Percentiles rank a stretch among this genome's conserved stretches.
Conservation (phyloP, 2,797 vertebrate genomes). For the Gobio occitaniae region DNA sequence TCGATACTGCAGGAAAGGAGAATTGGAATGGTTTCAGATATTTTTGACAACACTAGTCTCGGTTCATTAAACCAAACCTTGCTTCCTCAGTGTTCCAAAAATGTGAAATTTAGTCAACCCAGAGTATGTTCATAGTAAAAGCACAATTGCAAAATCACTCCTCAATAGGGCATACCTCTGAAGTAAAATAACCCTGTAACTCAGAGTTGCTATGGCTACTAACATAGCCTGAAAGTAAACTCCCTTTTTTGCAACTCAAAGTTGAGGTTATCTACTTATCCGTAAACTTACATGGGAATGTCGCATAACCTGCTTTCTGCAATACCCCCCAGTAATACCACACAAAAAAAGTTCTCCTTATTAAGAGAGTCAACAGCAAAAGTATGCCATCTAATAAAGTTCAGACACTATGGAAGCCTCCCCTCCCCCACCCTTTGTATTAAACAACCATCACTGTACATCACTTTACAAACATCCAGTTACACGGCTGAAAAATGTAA, state of each 20-base stretch:
- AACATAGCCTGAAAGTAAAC: not conserved
- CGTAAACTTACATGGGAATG: not conserved
- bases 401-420: not conserved
- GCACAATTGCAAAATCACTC: too few species aligned
- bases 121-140: too few species aligned
- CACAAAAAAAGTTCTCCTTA: not conserved
- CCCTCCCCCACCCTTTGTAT: not conserved
- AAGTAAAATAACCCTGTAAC: not conserved
- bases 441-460: not conserved
- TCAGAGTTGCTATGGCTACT: not conserved
- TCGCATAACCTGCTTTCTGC: not conserved
- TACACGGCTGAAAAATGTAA: not conserved
- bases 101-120: too few species aligned
- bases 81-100: too few species aligned
- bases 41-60: too few species aligned
- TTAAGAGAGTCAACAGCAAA: not conserved
- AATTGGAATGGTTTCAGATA: too few species aligned
- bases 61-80: too few species aligned
- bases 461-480: constrained; percentile 1
- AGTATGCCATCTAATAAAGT: not conserved
- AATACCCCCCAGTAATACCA: not conserved
- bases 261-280: not conserved
- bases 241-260: not conserved
- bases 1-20: too few species aligned
- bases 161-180: too few species aligned